Evolutionary conservation across 2,888 invertebrate genomes (phyloP).

Genomic region (Heteromyza rotundicornis): DNA sequence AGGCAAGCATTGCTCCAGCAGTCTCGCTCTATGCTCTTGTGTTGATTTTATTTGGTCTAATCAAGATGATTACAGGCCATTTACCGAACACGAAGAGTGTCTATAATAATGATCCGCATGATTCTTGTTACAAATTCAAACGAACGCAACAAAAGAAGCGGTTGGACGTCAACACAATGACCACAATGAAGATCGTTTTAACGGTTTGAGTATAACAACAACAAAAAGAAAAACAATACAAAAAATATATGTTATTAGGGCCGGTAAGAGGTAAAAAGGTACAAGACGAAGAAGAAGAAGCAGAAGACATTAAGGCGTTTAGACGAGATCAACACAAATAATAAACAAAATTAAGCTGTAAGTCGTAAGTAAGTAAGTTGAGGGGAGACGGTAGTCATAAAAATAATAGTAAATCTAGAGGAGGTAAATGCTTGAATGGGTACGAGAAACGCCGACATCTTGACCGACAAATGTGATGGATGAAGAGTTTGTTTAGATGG

Average conservation of each 20-base stretch:
- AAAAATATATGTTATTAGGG: not conserved
- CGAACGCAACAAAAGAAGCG: constrained; percentile 1
- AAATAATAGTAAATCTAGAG: not conserved
- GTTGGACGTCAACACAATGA: not conserved
- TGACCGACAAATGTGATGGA: not conserved
- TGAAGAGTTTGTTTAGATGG: not conserved
- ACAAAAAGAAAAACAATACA: too few species aligned
- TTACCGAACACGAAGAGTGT: not conserved
- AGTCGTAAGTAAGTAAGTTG: not conserved
- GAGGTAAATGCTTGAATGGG: not conserved
- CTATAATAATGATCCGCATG: not conserved
- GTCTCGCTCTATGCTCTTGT: too few species aligned
- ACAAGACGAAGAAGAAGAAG: too few species aligned
- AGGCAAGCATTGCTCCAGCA: too few species aligned
- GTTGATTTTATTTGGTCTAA: constrained; percentile 1
- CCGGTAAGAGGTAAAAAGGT: not conserved
- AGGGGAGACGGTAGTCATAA: too few species aligned
- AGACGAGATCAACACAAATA: not conserved
- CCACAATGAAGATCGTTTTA: not conserved
- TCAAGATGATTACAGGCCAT: not conserved
- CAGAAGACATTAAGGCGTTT: constrained; percentile 1
- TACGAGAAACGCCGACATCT: not conserved
- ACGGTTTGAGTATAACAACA: not conserved
- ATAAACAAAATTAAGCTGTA: not conserved
- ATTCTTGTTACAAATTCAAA: not conserved